Conservation (phyloP, 2,888 invertebrate species). For the Baccha elongata region DNA sequence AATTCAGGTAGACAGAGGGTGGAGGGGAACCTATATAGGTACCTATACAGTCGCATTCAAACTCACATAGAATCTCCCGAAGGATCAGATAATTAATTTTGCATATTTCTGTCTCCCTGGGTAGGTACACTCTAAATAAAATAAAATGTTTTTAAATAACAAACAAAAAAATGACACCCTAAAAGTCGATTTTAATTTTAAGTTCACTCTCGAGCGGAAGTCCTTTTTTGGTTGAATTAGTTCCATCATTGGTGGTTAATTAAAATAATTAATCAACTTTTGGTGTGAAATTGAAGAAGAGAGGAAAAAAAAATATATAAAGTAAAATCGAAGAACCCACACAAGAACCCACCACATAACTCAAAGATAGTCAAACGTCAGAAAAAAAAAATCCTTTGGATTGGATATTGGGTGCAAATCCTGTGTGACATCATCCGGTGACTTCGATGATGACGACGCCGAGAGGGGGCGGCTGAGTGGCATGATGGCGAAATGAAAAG, state of each 20-base stretch:
- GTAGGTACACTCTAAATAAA: too few relatives aligned
- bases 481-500: slow-evolving; percentile 67
- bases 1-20: slow-evolving; percentile 61
- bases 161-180: neutral
- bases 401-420: slow-evolving; percentile 64
- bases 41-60: neutral
- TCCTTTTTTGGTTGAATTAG: slow-evolving; percentile 40
- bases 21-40: neutral
- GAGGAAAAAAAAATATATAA: neutral
- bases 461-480: slow-evolving; percentile 23
- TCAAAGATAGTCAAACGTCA: slow-evolving; percentile 31
- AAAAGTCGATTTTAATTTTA: slow-evolving; percentile 50
- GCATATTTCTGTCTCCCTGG: slow-evolving; percentile 22
- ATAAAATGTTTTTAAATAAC: too few relatives aligned
- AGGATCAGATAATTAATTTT: slow-evolving; percentile 65
- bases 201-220: slow-evolving; percentile 48
- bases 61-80: neutral
- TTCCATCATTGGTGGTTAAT: slow-evolving; percentile 68
- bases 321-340: slow-evolving; percentile 15
- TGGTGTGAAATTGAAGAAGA: slow-evolving; percentile 1
- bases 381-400: slow-evolving; percentile 33
- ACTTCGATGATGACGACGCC: neutral
- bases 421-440: slow-evolving; percentile 53
- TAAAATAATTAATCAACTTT: slow-evolving; percentile 72
- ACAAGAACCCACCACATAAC: slow-evolving; percentile 53